Base-by-base conservation (phyloP, 2,797 vertebrate species). In the Gila robusta region DNA sequence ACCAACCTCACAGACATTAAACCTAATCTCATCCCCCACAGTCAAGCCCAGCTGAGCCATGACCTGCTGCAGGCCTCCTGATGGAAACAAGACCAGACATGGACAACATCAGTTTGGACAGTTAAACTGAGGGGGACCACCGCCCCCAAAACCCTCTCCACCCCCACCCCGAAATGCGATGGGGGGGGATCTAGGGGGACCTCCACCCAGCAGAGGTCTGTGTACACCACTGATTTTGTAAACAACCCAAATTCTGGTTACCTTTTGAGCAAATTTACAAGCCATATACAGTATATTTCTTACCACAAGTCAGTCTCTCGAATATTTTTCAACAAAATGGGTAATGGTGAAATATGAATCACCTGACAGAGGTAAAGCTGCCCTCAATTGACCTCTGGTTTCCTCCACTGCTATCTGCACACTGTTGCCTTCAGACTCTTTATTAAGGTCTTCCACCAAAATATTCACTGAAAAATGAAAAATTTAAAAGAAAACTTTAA, bases 1-100 rank as follows among this genome's bases (percentile, higher is more conserved):
- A 6, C 92, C 92, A 47, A 93, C 78, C 88, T 93, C 83, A 49
- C 91, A 92, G n/a, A 92, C 70, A 35, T 93, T 92, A 67, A 93
- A 81, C 41, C 79, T 87, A 86, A 87, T 73, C 21, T 83, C 85
- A 12, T 86, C 44, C 11, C 81, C 89, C 7, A 85, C 54, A 49
- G 74, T 67, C 54, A 90, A 56, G 0, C 85, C 87, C 41, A 93
- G 74, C 73, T 39, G 84, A 56, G 47, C 56, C 44, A 79, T 79
- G 17, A 89, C 89, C 82, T 91, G 66, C 85, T 80, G 76, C 69
- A 92, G 76, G 41, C 89, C 83, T 39, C 87, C 91, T 92, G 88
- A 54, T 37, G 78, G 21, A 47, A 64, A 67, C 17, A 11, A 49
- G 32, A 37, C 19, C 41, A 71, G 78, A 41, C 47, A 39, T 47